phyloP scores from a whole-genome alignment of 1,140 invertebrate genomes.

The Apis florea region DNA sequence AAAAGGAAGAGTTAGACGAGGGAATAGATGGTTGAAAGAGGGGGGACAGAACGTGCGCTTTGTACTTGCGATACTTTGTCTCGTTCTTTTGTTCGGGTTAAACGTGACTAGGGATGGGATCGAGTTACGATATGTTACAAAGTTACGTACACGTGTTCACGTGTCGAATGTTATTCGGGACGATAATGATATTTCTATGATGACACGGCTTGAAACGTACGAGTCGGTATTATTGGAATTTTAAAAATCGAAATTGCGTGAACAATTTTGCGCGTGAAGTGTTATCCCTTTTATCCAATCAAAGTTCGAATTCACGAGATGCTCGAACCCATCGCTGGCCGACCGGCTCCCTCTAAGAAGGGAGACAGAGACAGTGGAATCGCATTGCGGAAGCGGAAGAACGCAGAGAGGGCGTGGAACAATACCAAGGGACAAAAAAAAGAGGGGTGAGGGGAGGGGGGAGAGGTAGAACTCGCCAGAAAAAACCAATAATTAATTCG shows the following conservation, averaged over 20 bases:
- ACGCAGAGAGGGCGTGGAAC: slow-evolving; percentile 1
- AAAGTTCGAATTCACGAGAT: too few relatives aligned
- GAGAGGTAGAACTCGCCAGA: background rate
- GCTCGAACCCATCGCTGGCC: too few relatives aligned
- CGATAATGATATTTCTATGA: too few relatives aligned
- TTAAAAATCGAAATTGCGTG: too few relatives aligned
- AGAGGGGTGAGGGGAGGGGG: too few relatives aligned
- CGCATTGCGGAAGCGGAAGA: slow-evolving; percentile 30
- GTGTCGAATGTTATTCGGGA: too few relatives aligned
- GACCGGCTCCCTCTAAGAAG: background rate
- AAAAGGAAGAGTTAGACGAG: slow-evolving; percentile 18
- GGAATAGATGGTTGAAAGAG: background rate
- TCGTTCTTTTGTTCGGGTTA: slow-evolving; percentile 47
- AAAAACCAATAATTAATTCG: slow-evolving; percentile 67
- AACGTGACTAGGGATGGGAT: slow-evolving; percentile 7
- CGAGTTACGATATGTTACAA: too few relatives aligned
- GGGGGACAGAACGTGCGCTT: slow-evolving; percentile 41
- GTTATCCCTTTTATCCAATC: too few relatives aligned
- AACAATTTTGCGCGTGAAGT: too few relatives aligned
- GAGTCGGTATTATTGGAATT: too few relatives aligned
- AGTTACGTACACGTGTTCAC: too few relatives aligned
- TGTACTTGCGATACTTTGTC: slow-evolving; percentile 25
- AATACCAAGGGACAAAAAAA: slow-evolving; percentile 38
- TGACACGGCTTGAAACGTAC: too few relatives aligned
- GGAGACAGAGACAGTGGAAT: background rate